Evolutionary conservation across 1,140 invertebrate species (phyloP).

Genomic region (Arion vulgaris): DNA sequence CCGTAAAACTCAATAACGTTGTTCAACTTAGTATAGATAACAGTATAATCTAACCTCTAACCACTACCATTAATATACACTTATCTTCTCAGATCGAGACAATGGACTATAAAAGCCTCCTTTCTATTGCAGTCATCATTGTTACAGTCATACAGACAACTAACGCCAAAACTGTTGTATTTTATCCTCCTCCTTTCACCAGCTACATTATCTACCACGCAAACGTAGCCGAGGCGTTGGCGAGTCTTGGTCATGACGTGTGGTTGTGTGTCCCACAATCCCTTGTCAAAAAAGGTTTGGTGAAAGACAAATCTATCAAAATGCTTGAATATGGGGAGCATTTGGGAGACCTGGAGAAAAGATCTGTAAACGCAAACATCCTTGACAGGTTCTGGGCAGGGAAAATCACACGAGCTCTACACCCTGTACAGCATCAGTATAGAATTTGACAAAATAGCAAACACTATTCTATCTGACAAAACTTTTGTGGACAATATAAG

Average conservation of each 20-base stretch:
- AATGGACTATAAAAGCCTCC: background rate
- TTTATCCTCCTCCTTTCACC: constrained; percentile 19
- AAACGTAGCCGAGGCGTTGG: constrained; percentile 22
- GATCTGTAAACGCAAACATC: background rate
- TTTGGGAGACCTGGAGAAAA: background rate
- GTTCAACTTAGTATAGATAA: too few relatives aligned
- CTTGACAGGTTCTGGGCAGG: constrained; percentile 27
- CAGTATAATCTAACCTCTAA: too few relatives aligned
- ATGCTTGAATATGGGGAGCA: constrained; percentile 20
- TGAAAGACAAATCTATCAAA: constrained; percentile 29
- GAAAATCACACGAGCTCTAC: background rate
- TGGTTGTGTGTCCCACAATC: constrained; percentile 36
- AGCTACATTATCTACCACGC: constrained; percentile 38
- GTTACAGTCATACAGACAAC: background rate
- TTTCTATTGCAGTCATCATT: background rate
- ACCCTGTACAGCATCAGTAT: too few relatives aligned
- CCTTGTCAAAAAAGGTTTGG: background rate
- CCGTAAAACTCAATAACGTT: too few relatives aligned
- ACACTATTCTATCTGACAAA: constrained; percentile 2
- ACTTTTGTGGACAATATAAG: background rate
- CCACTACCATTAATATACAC: too few relatives aligned
- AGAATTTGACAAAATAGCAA: background rate
- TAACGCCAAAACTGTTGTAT: constrained; percentile 28
- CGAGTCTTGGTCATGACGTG: constrained; percentile 33
- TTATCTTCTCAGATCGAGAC: background rate